Percentiles rank a stretch among this genome's conserved stretches.
phyloP scores from a whole-genome alignment of 53 echinoderm and acorn worm genomes.

The Apostichopus leukothele region DNA sequence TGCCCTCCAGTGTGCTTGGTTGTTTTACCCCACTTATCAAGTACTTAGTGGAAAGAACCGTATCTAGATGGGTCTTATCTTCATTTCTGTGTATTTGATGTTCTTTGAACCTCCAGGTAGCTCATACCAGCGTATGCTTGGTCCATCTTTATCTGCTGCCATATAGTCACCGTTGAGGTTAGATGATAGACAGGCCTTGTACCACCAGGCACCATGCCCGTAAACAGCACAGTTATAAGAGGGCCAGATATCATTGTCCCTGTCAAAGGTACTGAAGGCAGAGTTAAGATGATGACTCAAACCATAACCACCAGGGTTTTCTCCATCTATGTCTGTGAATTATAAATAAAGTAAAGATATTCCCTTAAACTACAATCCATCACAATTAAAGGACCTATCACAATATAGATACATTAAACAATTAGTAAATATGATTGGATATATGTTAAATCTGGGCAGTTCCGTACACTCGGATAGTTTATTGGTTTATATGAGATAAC shows the following conservation, averaged over 20 bases:
- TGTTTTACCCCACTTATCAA: no score
- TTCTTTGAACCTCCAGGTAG: not conserved
- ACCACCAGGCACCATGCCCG: not conserved
- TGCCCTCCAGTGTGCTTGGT: no score
- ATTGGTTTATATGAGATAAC: no score
- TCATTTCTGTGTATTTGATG: not conserved
- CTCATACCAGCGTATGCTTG: not conserved
- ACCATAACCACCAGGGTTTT: not conserved
- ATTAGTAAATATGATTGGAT: no score
- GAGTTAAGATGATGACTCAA: not conserved
- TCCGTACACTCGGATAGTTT: no score
- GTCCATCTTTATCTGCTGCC: not conserved
- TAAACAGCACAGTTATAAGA: not conserved
- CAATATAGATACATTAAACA: no score
- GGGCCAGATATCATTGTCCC: not conserved
- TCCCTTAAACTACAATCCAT: no score
- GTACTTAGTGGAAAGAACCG: no score
- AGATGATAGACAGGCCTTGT: not conserved
- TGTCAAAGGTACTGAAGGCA: not conserved
- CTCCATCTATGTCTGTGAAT: no score
- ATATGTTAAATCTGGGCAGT: no score
- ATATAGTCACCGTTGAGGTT: not conserved
- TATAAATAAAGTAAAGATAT: no score
- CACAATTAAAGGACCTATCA: no score
- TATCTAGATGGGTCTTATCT: not conserved